Evolutionary conservation across 2,113 vertebrate species (phyloP), one percentile per base, ranked within the genome.

Genomic region (Anser brachyrhynchus): DNA sequence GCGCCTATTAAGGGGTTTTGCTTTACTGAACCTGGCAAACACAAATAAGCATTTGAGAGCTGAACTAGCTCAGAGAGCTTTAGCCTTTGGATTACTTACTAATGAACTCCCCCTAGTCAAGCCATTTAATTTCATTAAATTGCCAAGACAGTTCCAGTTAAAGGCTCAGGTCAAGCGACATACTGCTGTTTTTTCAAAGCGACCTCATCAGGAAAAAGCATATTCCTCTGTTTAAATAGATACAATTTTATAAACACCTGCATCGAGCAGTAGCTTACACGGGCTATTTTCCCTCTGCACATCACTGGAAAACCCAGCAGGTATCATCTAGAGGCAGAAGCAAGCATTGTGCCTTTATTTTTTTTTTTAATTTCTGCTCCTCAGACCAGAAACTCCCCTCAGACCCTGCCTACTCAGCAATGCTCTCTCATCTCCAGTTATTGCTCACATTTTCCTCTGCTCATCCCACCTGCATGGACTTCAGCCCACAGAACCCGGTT

Each of bases 51-150:
- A 2, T 84, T 89, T 81, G 62, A 77, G 81, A 92, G 80, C 55
- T 82, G 92, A 92, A 92, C 80, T 75, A 89, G 91, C 89, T 94
- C 70, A 33, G 62, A 94, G 41, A 80, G 90, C 75, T 80, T 95
- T 94, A 88, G 93, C 85, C 90, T 92, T 97, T 95, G 92, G 90
- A 93, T 96, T 91, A 93, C 82, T 95, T 71, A 86, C 95, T 96
- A 96, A 96, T 92, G 92, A 96, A 94, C 90, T 97, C 89, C 86
- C 89, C 41, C 25, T 75, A 90, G 80, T 57, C 90, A 77, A 87
- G 73, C 83, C 84, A 84, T 93, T 96, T 97, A 96, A 94, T 95
- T 94, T 90, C 93, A 87, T 94, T 93, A 91, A 95, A 92, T 84
- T 92, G 89, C 92, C 91, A 87, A 84, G 81, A 87, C 46, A 79